phyloP scores from a whole-genome alignment of 2,797 vertebrate species.

The Prunella strophiata region DNA sequence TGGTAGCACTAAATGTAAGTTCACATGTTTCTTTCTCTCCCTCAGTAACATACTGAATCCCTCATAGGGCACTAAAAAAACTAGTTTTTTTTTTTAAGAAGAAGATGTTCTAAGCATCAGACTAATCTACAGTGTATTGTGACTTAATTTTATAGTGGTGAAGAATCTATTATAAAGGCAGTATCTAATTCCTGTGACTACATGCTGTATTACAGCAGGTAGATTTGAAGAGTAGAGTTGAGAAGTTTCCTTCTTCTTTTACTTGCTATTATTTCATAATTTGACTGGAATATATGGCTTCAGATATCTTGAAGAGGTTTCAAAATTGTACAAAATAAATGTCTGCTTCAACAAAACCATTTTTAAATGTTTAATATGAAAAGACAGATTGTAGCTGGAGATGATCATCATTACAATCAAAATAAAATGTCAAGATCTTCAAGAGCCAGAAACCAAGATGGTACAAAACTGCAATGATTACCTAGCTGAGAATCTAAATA shows the following conservation, averaged over 20 bases:
- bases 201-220: not conserved
- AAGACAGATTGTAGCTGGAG: slow-evolving; percentile 17
- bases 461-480: not conserved
- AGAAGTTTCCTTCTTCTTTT: not conserved
- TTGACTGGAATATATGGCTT: not conserved
- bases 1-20: not conserved
- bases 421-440: slow-evolving; percentile 7
- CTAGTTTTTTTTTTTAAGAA: not conserved
- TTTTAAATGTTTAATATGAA: not conserved
- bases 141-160: not conserved
- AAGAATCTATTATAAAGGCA: not conserved
- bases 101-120: not conserved
- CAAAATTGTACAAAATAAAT: not conserved
- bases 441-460: not conserved
- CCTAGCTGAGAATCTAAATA: not conserved
- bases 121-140: not conserved
- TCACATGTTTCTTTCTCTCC: not conserved
- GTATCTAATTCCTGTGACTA: not conserved
- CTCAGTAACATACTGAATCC: not conserved
- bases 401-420: not conserved
- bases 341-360: not conserved
- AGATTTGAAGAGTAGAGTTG: not conserved
- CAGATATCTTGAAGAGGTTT: not conserved
- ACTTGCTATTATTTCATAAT: not conserved
- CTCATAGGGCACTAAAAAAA: not conserved